Evolutionary conservation across 2,113 vertebrate species (phyloP), one percentile per base, ranked within the genome.

Genomic region (Proteles cristata): DNA sequence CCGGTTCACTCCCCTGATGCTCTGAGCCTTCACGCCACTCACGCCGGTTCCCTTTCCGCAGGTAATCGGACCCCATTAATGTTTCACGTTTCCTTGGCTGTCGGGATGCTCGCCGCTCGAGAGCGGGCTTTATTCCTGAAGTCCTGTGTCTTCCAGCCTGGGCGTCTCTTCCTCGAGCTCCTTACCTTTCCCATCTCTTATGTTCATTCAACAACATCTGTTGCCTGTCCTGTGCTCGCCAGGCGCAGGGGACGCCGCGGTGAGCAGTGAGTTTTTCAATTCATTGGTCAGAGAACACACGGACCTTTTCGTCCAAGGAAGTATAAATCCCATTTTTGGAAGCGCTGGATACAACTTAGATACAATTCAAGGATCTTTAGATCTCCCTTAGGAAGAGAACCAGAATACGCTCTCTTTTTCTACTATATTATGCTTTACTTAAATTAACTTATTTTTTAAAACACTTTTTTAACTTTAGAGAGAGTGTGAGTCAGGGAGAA

Each of bases 271-370:
- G 1, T 10, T 63, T 63, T 90, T 14, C 50, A 26, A 35, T 23
- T 43, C 35, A 15, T 6, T 3, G n/a, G 14, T 66, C 53, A 7
- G 7, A 1, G 11, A 17, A 10, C 17, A 0, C 0, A 0, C 3
- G 48, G 53, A 1, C 15, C 31, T 19, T 39, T 55, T 65, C 3
- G 0, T 86, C 16, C 25, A 7, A 35, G 63, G 45, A 35, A 15
- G 19, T 35, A 10, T 15, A 15, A 48, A 11, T 33, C 21, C 48
- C 63, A 14, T 77, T 74, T 73, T 76, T 31, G 45, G 39, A 33
- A 91, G 5, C 0, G 8, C 9, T 17, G 26, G 61, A 12, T 33
- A 12, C 45, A 25, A 2, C 7, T 43, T 25, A 50, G 53, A 68
- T 55, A 11, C 3, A 10, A 39, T 71, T 61, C 23, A 25, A 69